Base-by-base conservation (phyloP, 2,113 vertebrate species). In the Myotis davidii region DNA sequence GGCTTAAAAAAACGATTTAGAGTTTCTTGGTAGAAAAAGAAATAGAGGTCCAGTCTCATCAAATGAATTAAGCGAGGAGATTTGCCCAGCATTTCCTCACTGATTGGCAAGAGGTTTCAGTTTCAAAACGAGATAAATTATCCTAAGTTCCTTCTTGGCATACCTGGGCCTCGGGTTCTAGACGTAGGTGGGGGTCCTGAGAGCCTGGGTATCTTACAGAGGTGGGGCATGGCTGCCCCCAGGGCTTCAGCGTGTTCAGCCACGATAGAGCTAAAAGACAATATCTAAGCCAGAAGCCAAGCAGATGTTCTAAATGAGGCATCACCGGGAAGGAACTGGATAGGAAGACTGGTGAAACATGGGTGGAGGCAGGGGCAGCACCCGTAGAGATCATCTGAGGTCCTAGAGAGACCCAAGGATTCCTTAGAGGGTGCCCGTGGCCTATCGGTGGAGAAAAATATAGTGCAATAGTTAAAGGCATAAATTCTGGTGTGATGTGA, bases 1-100 rank as follows among this genome's bases (percentile, higher is more conserved):
- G 78, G 39, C 39, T 96, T 94, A 91, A 90, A 72, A 72, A 86
- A 69, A 45, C 95, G 27, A 72, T 37, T 93, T 95, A 84, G 82
- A 87, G 83, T 96, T 97, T 95, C 6, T 94, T 94, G 88, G 67
- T 95, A 88, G 95, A 96, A 96, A 96, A 96, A 54, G 42, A 94
- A 90, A 64, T 42, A 23, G 45, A n/a, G 42, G 4, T 61, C 27
- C 8, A 73, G 12, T 87, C 27, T 94, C 61, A 69, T 45, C 25
- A 88, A 76, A 70, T 34, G 18, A 42, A 86, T 83, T 83, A 25
- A 65, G 16, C 34, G 21, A 65, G 32, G 52, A 85, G 39, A 69
- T 6, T 81, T 74, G 9, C 39, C 78, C 25, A 42, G 18, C 39
- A 32, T 91, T 52, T 91, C 82, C 54, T 50, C 29, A 25, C 29